Evolutionary conservation across 2,797 vertebrate species (phyloP).

Genomic region (Sardinella longiceps): DNA sequence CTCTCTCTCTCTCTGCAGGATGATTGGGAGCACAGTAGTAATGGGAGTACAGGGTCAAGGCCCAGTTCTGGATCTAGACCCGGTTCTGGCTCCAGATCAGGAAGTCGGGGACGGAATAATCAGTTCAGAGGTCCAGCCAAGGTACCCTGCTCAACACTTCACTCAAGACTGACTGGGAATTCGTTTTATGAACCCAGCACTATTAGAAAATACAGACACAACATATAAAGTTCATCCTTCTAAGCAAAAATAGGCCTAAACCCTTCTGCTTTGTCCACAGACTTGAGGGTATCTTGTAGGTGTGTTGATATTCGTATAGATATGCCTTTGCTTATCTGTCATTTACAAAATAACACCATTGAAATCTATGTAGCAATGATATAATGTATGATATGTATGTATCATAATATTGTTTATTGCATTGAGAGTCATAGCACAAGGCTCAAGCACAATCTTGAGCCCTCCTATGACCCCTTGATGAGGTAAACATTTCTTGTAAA

Average conservation of each 20-base stretch:
- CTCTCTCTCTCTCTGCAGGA: slow-evolving; percentile 69
- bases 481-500: neutral
- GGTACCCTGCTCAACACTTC: slow-evolving; percentile 58
- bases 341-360: too few species aligned
- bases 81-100: slow-evolving; percentile 80
- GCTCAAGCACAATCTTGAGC: too few species aligned
- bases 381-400: too few species aligned
- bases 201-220: neutral
- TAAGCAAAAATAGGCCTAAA: neutral
- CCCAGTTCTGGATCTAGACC: slow-evolving; percentile 78
- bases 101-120: slow-evolving; percentile 78
- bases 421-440: too few species aligned
- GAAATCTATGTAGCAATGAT: too few species aligned
- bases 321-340: too few species aligned
- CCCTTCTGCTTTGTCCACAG: neutral
- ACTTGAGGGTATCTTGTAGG: too few species aligned
- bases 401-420: too few species aligned
- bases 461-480: neutral
- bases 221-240: neutral
- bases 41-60: slow-evolving; percentile 79
- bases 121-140: slow-evolving; percentile 77
- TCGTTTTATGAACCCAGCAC: neutral
- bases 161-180: neutral
- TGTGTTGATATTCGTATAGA: too few species aligned
- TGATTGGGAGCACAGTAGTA: slow-evolving; percentile 86